phyloP scores from a whole-genome alignment of 23 tunicate genomes.

The Trididemnum clinides region DNA sequence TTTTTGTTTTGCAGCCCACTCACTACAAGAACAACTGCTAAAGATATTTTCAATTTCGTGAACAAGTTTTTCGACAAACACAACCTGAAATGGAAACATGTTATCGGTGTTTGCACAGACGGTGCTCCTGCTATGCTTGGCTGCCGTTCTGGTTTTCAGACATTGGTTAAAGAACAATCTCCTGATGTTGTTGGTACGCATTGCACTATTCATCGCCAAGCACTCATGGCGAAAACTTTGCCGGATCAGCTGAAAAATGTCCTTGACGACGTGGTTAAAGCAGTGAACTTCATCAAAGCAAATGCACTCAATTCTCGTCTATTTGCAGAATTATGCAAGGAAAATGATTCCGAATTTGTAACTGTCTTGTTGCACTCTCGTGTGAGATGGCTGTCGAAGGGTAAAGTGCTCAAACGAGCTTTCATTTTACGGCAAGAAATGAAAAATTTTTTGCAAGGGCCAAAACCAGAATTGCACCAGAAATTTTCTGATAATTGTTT shows the following conservation, averaged over 20 bases:
- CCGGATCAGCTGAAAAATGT: slow-evolving; percentile 32
- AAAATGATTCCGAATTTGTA: slow-evolving; percentile 54
- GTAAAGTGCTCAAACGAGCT: slow-evolving; percentile 37
- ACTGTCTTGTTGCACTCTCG: slow-evolving; percentile 39
- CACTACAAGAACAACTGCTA: slow-evolving; percentile 48
- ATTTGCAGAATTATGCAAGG: slow-evolving; percentile 50
- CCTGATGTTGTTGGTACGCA: slow-evolving; percentile 48
- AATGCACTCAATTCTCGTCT: slow-evolving; percentile 55
- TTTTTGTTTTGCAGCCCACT: slow-evolving; percentile 37
- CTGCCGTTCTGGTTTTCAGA: slow-evolving; percentile 54
- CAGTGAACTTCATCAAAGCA: slow-evolving; percentile 55
- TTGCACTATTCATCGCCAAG: slow-evolving; percentile 53
- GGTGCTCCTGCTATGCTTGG: slow-evolving; percentile 81
- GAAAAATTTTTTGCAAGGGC: slow-evolving; percentile 32
- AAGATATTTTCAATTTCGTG: slow-evolving; percentile 19
- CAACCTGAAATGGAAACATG: slow-evolving; percentile 43
- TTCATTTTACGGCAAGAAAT: slow-evolving; percentile 34
- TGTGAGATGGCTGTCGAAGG: slow-evolving; percentile 53
- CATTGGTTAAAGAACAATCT: slow-evolving; percentile 45
- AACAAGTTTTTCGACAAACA: slow-evolving; percentile 58
- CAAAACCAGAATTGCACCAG: slow-evolving; percentile 44
- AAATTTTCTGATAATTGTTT: slow-evolving; percentile 51
- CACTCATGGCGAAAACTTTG: slow-evolving; percentile 41
- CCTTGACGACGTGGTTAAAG: slow-evolving; percentile 43
- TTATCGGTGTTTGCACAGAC: slow-evolving; percentile 71